Evolutionary conservation across 2,888 invertebrate genomes (phyloP), one percentile per base, ranked within the genome.

Genomic region (Copidosoma aretas): DNA sequence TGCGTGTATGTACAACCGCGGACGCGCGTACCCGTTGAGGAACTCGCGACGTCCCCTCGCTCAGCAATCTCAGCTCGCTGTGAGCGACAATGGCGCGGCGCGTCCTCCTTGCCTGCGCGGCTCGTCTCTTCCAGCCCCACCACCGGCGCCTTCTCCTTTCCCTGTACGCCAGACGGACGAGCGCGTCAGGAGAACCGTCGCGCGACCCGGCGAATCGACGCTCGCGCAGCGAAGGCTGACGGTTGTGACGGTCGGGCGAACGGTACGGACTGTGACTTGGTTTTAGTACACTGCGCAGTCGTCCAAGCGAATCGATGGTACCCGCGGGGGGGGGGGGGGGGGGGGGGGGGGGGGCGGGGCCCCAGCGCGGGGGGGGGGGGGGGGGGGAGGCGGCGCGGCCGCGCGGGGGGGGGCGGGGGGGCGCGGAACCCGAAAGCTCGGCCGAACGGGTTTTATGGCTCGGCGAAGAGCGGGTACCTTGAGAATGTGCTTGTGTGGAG

Each of bases 41-140:
- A 25, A 43, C 25, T 46, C 41, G 41, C 32, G 25, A 41, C 21
- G 52, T 24, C 59, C 58, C 58, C 67, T 32, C 49, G 60, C 58
- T 64, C 54, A 60, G 68, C 60, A 57, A 58, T 57, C 65, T 66
- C 66, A 17, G 63, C 66, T 59, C 70, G 61, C 57, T 60, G 60
- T 60, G 64, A 41, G 41, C 53, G 41, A 66, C 66, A 70, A 70
- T 67, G 66, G 66, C 70, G 70, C 39, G 54, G 51, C 56, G 17
- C 24, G n/a, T 21, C 64, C 71, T 74, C 73, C 77, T 75, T 74
- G 68, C 71, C 73, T 71, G 74, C 73, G 70, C 75, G 73, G 73
- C 72, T 73, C 14, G 60, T 41, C 52, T 52, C 67, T 17, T 1
- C 17, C 64, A 60, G 58, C 56, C 63, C 60, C 64, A 58, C 56